A percentile compares a stretch with the other conserved stretches of the same genome.
phyloP scores from a whole-genome alignment of 1,140 invertebrate species.

The Lasioglossum baleicum region DNA sequence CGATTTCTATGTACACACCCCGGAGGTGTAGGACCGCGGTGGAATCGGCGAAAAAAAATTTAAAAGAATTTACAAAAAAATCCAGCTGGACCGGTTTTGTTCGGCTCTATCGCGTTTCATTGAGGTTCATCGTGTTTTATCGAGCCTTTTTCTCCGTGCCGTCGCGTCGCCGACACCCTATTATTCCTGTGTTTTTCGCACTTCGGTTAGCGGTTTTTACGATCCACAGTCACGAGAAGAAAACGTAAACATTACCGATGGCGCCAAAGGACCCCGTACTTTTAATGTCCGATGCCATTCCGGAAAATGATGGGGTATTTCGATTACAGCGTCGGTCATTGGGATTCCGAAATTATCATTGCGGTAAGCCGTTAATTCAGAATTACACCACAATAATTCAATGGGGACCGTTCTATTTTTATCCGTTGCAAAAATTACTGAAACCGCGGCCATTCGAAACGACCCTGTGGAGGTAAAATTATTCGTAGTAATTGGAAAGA shows the following conservation, averaged over 20 bases:
- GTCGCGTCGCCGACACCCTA: neutral
- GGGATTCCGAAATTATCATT: too few relatives aligned
- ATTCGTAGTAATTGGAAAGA: too few relatives aligned
- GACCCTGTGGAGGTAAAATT: too few relatives aligned
- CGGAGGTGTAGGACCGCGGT: neutral
- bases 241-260: neutral
- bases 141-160: neutral
- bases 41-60: conserved; percentile 28
- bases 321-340: too few relatives aligned
- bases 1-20: neutral
- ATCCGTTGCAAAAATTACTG: too few relatives aligned
- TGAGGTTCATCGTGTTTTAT: conserved; percentile 28
- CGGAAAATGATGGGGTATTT: too few relatives aligned
- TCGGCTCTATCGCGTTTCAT: conserved; percentile 37
- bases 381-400: too few relatives aligned
- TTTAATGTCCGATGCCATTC: too few relatives aligned
- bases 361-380: too few relatives aligned
- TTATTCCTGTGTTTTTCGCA: conserved; percentile 1
- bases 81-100: conserved; percentile 38
- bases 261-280: too few relatives aligned
- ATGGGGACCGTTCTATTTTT: too few relatives aligned
- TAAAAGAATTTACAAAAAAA: conserved; percentile 42
- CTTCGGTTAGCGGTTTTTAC: neutral
- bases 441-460: too few relatives aligned
- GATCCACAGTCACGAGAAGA: neutral